Percentiles rank a stretch among this genome's conserved stretches.
These are phyloP conservation scores for Azorinus chamasolen DNA, from an alignment of 2,888 invertebrate species.

Conservation along the genomic window DNA sequence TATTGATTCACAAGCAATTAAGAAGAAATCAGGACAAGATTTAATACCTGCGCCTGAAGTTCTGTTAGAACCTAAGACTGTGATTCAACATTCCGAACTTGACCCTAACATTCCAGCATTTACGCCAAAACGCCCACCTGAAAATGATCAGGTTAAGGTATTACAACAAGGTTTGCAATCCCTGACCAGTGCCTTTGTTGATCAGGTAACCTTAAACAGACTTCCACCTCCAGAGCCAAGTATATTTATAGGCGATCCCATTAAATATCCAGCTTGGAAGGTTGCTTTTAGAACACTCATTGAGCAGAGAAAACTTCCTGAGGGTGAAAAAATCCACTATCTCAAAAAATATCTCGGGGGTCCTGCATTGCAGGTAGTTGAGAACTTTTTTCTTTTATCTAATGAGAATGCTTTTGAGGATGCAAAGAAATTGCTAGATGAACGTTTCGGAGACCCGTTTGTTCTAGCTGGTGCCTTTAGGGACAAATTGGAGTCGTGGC, in stretches of 20 bases:
- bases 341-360: constrained; percentile 32
- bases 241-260: constrained; percentile 42
- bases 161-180: too few species aligned
- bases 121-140: too few species aligned
- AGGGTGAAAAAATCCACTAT: constrained; percentile 45
- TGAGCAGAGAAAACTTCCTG: constrained; percentile 33
- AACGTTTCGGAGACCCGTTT: constrained; percentile 60
- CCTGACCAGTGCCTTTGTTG: constrained; percentile 22
- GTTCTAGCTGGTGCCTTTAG: constrained; percentile 53
- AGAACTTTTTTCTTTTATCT: constrained; percentile 31
- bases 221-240: constrained; percentile 51
- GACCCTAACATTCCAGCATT: background rate
- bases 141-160: too few species aligned
- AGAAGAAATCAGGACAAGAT: too few species aligned
- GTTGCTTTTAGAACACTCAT: constrained; percentile 43
- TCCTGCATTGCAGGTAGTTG: constrained; percentile 28
- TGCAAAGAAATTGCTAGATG: constrained; percentile 48
- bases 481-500: constrained; percentile 58
- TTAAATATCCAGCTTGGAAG: constrained; percentile 25
- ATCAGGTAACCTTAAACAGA: constrained; percentile 39
- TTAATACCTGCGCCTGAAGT: too few species aligned
- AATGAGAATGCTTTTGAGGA: constrained; percentile 45
- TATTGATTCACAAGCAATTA: too few species aligned
- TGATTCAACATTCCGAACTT: too few species aligned
- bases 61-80: too few species aligned